These are phyloP conservation scores for Gallinago jamesoni DNA, from an alignment of 2,113 vertebrate species.

Conservation along the genomic window DNA sequence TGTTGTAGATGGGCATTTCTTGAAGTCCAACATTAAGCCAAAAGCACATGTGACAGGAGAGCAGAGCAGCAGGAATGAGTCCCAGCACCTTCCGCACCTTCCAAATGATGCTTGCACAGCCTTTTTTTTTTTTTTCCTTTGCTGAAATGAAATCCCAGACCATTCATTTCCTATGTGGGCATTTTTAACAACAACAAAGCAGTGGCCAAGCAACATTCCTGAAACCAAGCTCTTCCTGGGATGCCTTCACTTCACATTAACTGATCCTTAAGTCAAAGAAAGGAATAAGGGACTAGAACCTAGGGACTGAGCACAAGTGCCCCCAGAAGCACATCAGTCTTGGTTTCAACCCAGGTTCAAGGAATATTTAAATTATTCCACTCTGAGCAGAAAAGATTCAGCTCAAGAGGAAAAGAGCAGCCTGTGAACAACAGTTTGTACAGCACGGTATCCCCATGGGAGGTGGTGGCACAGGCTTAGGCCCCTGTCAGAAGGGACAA, in stretches of 20 bases:
- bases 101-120: not conserved
- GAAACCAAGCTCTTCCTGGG: not conserved
- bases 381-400: not conserved
- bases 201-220: not conserved
- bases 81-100: not conserved
- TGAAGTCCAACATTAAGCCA: not conserved
- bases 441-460: accelerated
- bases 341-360: not conserved
- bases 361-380: not conserved
- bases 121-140: not conserved
- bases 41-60: not conserved
- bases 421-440: not conserved
- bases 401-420: not conserved
- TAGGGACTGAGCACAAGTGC: not conserved
- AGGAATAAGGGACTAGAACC: not conserved
- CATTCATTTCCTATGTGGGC: not conserved
- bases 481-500: not conserved
- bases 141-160: not conserved
- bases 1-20: not conserved
- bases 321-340: not conserved
- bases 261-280: not conserved
- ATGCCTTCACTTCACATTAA: not conserved
- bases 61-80: not conserved
- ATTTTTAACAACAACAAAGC: not conserved
- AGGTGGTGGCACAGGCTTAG: not conserved